A percentile compares a stretch with the other conserved stretches of the same genome.
phyloP scores from a whole-genome alignment of 2,797 vertebrate genomes.

The Melanogrammus aeglefinus region DNA sequence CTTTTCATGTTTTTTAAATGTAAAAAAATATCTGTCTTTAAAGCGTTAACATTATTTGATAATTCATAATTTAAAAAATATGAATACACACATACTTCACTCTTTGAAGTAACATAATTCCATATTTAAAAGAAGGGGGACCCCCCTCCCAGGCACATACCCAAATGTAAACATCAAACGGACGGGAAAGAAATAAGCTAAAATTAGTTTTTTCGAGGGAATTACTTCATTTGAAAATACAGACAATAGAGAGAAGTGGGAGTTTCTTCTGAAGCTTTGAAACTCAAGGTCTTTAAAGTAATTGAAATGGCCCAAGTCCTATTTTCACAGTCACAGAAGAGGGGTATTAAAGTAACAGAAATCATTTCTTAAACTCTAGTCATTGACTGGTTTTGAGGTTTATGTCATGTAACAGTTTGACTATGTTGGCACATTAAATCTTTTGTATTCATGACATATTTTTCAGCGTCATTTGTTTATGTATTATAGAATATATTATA shows the following conservation, averaged over 20 bases:
- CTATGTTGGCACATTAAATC: background rate
- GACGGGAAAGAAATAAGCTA: background rate
- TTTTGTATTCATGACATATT: background rate
- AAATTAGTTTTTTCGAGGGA: background rate
- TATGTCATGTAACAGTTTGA: background rate
- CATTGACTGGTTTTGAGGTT: background rate
- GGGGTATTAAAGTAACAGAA: background rate
- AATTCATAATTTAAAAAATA: background rate
- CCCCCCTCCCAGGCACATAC: background rate
- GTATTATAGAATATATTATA: background rate
- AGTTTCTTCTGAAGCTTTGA: background rate
- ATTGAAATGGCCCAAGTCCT: conserved; percentile 1
- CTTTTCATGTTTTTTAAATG: background rate
- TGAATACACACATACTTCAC: background rate
- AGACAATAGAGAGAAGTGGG: background rate
- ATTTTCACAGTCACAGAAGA: background rate
- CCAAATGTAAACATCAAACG: background rate
- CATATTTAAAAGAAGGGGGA: background rate
- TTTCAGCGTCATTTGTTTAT: background rate
- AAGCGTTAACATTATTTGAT: background rate
- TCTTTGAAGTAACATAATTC: background rate
- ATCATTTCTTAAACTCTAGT: background rate
- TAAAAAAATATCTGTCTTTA: background rate
- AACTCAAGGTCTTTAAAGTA: background rate
- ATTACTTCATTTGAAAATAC: conserved; percentile 2